Percentiles rank a stretch among this genome's conserved stretches.
Conservation (phyloP, 2,888 invertebrate genomes). For the Agrypnus murinus region DNA sequence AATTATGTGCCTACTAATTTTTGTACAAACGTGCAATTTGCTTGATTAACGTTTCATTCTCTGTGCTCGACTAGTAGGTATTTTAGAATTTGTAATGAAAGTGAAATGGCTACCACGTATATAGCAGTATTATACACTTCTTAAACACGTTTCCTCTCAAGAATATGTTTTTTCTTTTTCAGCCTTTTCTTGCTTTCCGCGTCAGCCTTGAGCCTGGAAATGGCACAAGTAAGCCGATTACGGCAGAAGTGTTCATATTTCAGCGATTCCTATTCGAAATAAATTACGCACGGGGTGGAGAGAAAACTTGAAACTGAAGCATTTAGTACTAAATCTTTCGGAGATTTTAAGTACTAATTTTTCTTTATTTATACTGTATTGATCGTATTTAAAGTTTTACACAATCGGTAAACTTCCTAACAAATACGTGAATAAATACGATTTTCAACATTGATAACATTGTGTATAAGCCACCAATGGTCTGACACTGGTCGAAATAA, state of each 20-base stretch:
- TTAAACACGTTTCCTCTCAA: slow-evolving; percentile 12
- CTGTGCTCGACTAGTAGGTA: slow-evolving; percentile 30
- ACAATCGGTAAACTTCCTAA: no score
- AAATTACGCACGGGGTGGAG: slow-evolving; percentile 16
- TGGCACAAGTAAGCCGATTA: slow-evolving; percentile 40
- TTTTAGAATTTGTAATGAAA: slow-evolving; percentile 35
- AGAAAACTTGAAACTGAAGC: slow-evolving; percentile 1
- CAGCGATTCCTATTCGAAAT: slow-evolving; percentile 22
- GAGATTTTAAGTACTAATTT: no score
- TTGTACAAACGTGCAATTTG: slow-evolving; percentile 40
- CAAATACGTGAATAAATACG: no score
- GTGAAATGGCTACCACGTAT: slow-evolving; percentile 28
- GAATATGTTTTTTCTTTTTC: slow-evolving; percentile 32
- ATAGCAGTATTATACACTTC: slow-evolving; percentile 12
- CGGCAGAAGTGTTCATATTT: slow-evolving; percentile 31
- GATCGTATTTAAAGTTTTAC: no score
- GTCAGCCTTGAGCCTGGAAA: slow-evolving; percentile 26
- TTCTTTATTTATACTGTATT: no score
- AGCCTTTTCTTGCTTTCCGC: slow-evolving; percentile 6
- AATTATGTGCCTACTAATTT: slow-evolving; percentile 41
- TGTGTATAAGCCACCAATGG: no score
- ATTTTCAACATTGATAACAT: no score
- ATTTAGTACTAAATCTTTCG: no score
- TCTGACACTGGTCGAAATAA: no score
- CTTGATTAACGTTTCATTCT: slow-evolving; percentile 41